These are phyloP conservation scores for Polydrusus pterygomalis DNA, from an alignment of 2,888 invertebrate species.

Conservation along the genomic window DNA sequence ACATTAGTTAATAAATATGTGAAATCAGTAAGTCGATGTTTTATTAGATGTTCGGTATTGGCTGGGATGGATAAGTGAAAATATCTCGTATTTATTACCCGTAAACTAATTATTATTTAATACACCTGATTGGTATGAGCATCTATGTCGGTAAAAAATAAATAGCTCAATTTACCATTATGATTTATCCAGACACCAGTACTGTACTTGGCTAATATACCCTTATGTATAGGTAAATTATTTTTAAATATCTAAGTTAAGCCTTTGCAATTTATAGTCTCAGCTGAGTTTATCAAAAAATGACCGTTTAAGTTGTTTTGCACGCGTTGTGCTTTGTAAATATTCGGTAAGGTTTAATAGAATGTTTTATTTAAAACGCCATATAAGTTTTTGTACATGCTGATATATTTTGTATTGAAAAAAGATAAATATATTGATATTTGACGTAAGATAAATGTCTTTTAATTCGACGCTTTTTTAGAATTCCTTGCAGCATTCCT, in stretches of 20 bases:
- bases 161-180: too few species aligned
- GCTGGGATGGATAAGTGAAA: too few species aligned
- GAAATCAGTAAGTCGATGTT: constrained; percentile 17
- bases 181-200: neutral
- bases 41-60: constrained; percentile 13
- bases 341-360: constrained; percentile 38
- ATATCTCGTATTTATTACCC: neutral
- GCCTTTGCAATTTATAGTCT: neutral
- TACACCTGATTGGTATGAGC: too few species aligned
- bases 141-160: too few species aligned
- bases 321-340: constrained; percentile 67
- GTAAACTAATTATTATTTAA: too few species aligned
- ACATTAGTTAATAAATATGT: neutral
- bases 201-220: neutral
- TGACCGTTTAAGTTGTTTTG: constrained; percentile 52
- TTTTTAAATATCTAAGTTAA: constrained; percentile 10
- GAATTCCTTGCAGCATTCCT: too few species aligned
- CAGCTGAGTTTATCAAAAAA: constrained; percentile 1
- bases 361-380: constrained; percentile 33
- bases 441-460: constrained; percentile 5
- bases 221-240: constrained; percentile 18
- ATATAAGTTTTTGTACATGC: constrained; percentile 35
- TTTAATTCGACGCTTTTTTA: neutral
- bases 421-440: constrained; percentile 28
- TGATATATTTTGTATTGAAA: constrained; percentile 39